Evolutionary conservation across 1,140 invertebrate genomes (phyloP), one percentile per base, ranked within the genome.

Genomic region (Macrobrachium nipponense): DNA sequence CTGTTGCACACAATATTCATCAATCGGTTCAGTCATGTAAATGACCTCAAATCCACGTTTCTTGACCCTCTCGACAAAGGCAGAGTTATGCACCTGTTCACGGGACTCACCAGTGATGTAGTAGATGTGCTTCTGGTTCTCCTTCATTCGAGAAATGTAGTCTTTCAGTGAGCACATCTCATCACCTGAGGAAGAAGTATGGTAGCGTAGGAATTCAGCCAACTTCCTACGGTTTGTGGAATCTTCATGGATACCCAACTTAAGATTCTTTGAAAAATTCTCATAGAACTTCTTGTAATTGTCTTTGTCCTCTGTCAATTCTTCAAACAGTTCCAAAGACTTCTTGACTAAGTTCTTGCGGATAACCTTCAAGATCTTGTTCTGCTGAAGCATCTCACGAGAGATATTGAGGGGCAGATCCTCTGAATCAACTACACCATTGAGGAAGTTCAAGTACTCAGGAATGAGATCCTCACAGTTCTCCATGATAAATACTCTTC

Each of bases 271-370:
- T 90, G 95, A 95, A 93, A 99, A 99, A 91, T 99, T 97, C 91
- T 98, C 97, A 90, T 99, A 99, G 93, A 97, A 99, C 91, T 99
- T 99, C 93, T 99, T 99, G 93, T 96, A 99, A 91, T 97, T 96
- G 83, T 99, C 98, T 90, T 98, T 98, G 90, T 99, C 97, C 91
- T 99, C 98, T 17, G 95, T 93, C 15, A 99, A 92, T 91, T 99
- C 97, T 81, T 99, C 97, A 89, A 99, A 98, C 7, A 99, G 92
- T 91, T 99, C 98, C 88, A 99, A 90, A 90, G 97, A 98, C 92
- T 99, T 99, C 94, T 99, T 99, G 18, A 99, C 98, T 73, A 99
- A 93, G 90, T 99, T 99, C 93, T 99, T 99, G 64, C 98, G 95
- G 90, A 99, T 99, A 2, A 95, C 98, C 92, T 99, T 99, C 6